Evolutionary conservation across 2,888 invertebrate species (phyloP), one percentile per base, ranked within the genome.

Genomic region (Habrosyne pyritoides): DNA sequence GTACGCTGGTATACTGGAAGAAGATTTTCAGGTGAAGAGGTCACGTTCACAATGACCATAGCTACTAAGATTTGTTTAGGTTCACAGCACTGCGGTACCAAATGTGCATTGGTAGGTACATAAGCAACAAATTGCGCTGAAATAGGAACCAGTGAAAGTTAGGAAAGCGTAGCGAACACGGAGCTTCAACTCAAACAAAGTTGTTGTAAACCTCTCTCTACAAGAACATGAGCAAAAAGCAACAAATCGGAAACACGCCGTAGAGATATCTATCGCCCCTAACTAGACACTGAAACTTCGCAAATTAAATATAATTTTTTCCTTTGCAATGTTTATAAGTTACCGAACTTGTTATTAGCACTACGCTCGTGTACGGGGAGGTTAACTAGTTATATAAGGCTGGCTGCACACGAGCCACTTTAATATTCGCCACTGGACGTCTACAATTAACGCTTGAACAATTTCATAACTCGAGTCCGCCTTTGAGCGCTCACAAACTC

Each of bases 401-500:
- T 73, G 74, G 76, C 67, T 71, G 81, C 75, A 78, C 83, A 75
- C 77, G 75, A 70, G 71, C 83, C 85, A 81, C 86, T 89, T 91
- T 90, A 88, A 90, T 89, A 91, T 91, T 91, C 91, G 85, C 87
- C 80, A 80, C 86, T 84, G 91, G 91, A 79, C 91, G 86, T 89
- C 89, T 89, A 87, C 89, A 89, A 89, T 90, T 89, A 89, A 90
- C 91, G 91, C 89, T 90, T 77, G 72, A 91, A 91, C 91, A 88
- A 91, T 89, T 89, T 89, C 88, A 91, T 88, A 91, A 91, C 91
- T 91, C 86, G 77, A 73, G 72, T 82, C 79, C 81, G 89, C 87
- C 90, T 91, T 91, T 91, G 91, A 91, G 87, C 83, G 77, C 69
- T 68, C 73, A 62, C 73, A 75, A 77, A 76, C 75, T 80, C 80